Evolutionary conservation across 1,140 invertebrate species (phyloP).

Genomic region (Pteromalus puparum): DNA sequence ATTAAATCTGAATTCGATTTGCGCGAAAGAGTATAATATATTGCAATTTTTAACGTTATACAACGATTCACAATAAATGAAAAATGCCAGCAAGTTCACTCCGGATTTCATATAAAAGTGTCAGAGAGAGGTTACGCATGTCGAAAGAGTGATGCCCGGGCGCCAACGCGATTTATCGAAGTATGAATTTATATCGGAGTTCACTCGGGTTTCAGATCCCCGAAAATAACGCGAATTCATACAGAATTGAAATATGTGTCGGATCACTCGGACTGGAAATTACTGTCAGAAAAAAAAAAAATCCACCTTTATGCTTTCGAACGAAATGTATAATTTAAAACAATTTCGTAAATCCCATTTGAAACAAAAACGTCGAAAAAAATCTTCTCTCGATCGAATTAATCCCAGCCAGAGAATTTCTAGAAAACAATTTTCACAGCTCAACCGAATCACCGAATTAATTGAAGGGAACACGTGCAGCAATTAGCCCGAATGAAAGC

Average conservation of each 20-base stretch:
- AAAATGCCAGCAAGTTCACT: not conserved
- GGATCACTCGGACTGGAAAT: too few relatives aligned
- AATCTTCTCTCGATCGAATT: too few relatives aligned
- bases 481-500: not conserved
- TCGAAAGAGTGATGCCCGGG: not conserved
- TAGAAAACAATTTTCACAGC: slow-evolving; percentile 5
- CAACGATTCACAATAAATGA: not conserved
- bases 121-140: not conserved
- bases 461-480: not conserved
- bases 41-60: not conserved
- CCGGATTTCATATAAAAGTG: too few relatives aligned
- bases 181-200: not conserved
- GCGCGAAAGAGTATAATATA: too few relatives aligned
- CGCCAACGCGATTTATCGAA: not conserved
- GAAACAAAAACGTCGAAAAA: too few relatives aligned
- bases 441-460: not conserved
- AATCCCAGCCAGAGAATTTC: not conserved
- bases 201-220: not conserved
- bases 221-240: too few relatives aligned
- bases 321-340: too few relatives aligned
- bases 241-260: too few relatives aligned
- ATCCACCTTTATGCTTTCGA: too few relatives aligned
- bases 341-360: too few relatives aligned
- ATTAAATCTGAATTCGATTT: too few relatives aligned
- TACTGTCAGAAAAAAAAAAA: too few relatives aligned